phyloP scores from a whole-genome alignment of 1,140 invertebrate genomes.

The Trichonephila inaurata region DNA sequence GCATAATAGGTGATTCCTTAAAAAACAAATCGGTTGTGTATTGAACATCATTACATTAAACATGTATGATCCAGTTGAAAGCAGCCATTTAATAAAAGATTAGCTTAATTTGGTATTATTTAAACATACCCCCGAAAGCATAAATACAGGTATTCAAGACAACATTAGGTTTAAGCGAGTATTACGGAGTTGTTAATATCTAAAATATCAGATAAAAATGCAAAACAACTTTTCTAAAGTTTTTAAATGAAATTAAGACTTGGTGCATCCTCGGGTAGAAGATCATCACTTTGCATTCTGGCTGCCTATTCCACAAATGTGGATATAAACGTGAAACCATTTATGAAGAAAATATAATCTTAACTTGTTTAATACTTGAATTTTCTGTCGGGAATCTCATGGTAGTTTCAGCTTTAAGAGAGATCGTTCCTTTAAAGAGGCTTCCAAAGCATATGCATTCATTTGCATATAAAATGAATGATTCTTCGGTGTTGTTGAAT shows the following conservation, averaged over 20 bases:
- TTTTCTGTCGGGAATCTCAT: slow-evolving; percentile 5
- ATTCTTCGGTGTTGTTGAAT: slow-evolving; percentile 32
- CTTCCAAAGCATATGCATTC: slow-evolving; percentile 34
- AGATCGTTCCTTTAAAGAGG: background rate
- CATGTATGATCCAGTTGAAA: too few relatives aligned
- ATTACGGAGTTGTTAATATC: background rate
- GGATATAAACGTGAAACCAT: background rate
- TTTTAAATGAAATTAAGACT: background rate
- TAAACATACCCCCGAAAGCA: background rate
- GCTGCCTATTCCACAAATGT: background rate
- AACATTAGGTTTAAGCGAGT: background rate
- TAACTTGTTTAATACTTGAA: slow-evolving; percentile 5
- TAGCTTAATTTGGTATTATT: background rate
- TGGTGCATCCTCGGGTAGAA: background rate
- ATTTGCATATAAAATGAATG: slow-evolving; percentile 58
- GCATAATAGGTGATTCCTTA: too few relatives aligned
- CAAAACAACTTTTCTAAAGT: background rate
- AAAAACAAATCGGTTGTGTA: too few relatives aligned
- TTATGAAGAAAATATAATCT: slow-evolving; percentile 15
- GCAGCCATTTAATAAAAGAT: too few relatives aligned
- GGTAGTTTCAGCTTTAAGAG: slow-evolving; percentile 6
- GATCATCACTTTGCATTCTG: too few relatives aligned
- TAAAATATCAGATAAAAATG: slow-evolving; percentile 18
- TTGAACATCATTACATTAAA: too few relatives aligned
- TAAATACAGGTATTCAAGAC: background rate